Evolutionary conservation across 2,797 vertebrate species (phyloP).

Genomic region (Hephaestus fuliginosus): DNA sequence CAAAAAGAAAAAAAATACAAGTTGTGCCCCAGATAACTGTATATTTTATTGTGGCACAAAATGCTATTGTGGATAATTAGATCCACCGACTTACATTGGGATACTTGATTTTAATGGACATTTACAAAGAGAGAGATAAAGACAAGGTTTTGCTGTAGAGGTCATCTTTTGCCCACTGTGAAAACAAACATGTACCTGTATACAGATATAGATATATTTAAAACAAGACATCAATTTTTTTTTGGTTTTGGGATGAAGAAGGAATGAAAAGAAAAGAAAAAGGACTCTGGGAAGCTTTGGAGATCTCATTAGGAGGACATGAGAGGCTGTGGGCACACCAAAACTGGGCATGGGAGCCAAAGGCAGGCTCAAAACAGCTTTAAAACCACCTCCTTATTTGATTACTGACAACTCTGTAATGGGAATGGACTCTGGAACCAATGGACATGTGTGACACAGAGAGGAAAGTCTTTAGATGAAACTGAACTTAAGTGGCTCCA

Average conservation of each 20-base stretch:
- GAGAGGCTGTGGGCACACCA: constrained; percentile 86
- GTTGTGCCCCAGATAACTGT: constrained; percentile 85
- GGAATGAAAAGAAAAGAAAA: constrained; percentile 82
- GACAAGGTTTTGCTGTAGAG: constrained; percentile 89
- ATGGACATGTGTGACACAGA: constrained; percentile 84
- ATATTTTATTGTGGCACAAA: constrained; percentile 89
- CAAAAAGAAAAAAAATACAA: constrained; percentile 80
- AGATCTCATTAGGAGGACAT: constrained; percentile 90
- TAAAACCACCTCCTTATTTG: constrained; percentile 86
- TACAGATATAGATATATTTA: constrained; percentile 93
- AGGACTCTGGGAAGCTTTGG: constrained; percentile 90
- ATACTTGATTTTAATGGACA: constrained; percentile 91
- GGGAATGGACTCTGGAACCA: constrained; percentile 87
- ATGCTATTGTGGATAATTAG: constrained; percentile 74
- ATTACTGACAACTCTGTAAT: constrained; percentile 85
- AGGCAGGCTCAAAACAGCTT: constrained; percentile 84
- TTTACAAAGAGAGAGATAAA: constrained; percentile 85
- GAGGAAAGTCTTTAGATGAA: constrained; percentile 82
- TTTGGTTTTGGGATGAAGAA: constrained; percentile 84
- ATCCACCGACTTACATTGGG: constrained; percentile 88
- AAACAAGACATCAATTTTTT: constrained; percentile 91
- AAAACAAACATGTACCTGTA: constrained; percentile 91
- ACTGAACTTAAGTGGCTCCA: constrained; percentile 86
- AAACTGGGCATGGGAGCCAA: constrained; percentile 86
- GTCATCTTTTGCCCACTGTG: constrained; percentile 97